These are phyloP conservation scores for Phragmatobia fuliginosa DNA, from an alignment of 2,888 invertebrate genomes.

Conservation along the genomic window DNA sequence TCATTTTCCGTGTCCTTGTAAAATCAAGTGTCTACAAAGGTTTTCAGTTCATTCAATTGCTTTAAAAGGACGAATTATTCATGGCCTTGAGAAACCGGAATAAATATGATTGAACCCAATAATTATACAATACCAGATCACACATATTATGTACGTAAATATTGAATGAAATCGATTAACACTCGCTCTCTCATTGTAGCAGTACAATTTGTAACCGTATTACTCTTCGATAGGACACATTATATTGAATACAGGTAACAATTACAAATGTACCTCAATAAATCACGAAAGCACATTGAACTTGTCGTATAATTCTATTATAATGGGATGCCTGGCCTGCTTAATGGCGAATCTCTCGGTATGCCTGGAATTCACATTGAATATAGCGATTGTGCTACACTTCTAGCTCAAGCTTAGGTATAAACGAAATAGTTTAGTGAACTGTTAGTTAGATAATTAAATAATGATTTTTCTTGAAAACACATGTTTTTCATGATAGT, in stretches of 20 bases:
- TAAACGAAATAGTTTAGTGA: background rate
- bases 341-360: slow-evolving; percentile 20
- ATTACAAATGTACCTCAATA: slow-evolving; percentile 26
- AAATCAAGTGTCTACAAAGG: background rate
- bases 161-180: background rate
- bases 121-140: background rate
- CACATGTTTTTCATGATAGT: background rate
- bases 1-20: background rate
- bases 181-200: background rate
- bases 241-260: slow-evolving; percentile 1
- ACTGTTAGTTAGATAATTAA: background rate
- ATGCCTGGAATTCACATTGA: slow-evolving; percentile 33
- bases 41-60: background rate
- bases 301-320: slow-evolving; percentile 31
- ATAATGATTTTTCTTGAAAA: background rate
- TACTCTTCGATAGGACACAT: background rate
- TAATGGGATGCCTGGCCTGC: slow-evolving; percentile 21
- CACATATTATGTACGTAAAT: background rate
- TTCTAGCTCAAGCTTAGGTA: background rate
- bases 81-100: background rate
- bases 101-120: background rate
- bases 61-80: background rate
- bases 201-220: background rate
- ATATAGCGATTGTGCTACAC: slow-evolving; percentile 14
- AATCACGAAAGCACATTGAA: slow-evolving; percentile 22